phyloP scores from a whole-genome alignment of 2,888 invertebrate genomes.

The Caenorhabditis virilis region DNA sequence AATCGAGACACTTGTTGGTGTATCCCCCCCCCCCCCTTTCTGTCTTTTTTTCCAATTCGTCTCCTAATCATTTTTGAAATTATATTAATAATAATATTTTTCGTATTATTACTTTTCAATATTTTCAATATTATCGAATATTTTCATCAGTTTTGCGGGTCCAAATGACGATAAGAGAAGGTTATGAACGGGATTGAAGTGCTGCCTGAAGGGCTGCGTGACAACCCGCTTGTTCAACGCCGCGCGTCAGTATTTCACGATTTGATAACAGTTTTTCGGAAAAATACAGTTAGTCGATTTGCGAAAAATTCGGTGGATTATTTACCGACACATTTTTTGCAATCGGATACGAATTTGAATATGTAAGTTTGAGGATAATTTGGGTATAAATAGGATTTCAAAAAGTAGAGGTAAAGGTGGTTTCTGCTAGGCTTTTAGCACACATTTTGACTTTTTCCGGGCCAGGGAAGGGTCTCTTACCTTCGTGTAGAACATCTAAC shows the following conservation, averaged over 20 bases:
- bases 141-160: background rate
- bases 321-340: background rate
- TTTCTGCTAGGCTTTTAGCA: too few species aligned
- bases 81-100: background rate
- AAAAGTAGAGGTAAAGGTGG: too few species aligned
- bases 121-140: background rate
- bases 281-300: constrained; percentile 43
- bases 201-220: constrained; percentile 46
- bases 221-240: constrained; percentile 49
- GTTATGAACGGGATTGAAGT: constrained; percentile 33
- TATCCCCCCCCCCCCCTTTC: too few species aligned
- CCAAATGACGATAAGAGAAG: background rate
- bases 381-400: too few species aligned
- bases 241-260: constrained; percentile 65
- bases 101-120: background rate
- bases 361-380: background rate
- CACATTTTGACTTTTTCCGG: too few species aligned
- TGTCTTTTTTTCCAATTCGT: background rate
- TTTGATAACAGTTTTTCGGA: constrained; percentile 64
- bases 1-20: too few species aligned
- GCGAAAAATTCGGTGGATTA: constrained; percentile 8
- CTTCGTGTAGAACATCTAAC: too few species aligned
- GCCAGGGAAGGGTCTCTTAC: too few species aligned
- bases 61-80: too few species aligned
- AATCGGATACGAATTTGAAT: background rate